Base-by-base conservation (phyloP, 2,113 vertebrate genomes). In the Hydropotes inermis region DNA sequence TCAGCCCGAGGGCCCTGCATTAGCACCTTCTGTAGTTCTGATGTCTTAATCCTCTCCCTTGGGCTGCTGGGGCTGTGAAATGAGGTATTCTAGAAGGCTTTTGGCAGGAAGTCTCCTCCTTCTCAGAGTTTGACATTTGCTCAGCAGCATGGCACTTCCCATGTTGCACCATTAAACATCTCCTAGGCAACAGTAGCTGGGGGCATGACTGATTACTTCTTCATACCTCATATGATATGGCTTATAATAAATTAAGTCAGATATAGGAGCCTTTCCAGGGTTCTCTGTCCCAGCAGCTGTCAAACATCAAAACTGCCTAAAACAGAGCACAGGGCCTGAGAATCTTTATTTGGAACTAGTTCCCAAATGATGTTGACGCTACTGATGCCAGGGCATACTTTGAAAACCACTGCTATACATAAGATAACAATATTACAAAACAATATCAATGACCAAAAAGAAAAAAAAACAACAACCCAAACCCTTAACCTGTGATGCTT, bases 181-280 rank as follows among this genome's bases (percentile, higher is more conserved):
- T 93, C 98, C 95, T n/a, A 94, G 95, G 98, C 81, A 95, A 95
- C 94, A 67, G 84, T 11, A 50, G 84, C 89, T 89, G 79, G 95
- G 91, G 95, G 39, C 91, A 94, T 92, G 85, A 95, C 90, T 76
- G 87, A 97, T 57, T 58, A 91, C 82, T 91, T 97, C 91, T 97
- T 97, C 95, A 87, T 87, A 82, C 36, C 25, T 96, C 91, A 50
- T 76, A 86, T 55, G 83, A 85, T 36, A 54, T 78, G 47, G 25
- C 47, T 91, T 82, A 58, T 76, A 97, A 92, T 78, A 97, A 95
- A 91, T 91, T 60, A 81, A 92, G 83, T 96, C 92, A 58, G 33
- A 45, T 23, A 45, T 5, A 91, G 64, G 83, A 86, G 61, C 83
- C 57, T 89, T 91, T 70, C 58, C 23, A 11, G 86, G 60, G 52